These are phyloP conservation scores for Amphiprion ocellaris DNA, from an alignment of 2,113 vertebrate genomes.

Conservation along the genomic window DNA sequence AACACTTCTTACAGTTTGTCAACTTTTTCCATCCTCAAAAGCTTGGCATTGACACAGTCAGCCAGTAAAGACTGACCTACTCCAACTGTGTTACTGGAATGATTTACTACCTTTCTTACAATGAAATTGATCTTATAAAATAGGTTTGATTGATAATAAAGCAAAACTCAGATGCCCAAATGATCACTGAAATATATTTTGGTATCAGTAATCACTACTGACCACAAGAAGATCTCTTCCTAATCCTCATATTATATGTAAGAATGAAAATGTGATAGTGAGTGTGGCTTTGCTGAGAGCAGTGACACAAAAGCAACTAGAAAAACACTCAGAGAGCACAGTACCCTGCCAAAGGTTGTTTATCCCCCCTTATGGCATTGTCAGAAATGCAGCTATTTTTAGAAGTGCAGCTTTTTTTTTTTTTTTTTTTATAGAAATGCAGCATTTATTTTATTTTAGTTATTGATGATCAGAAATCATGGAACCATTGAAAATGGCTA, in stretches of 20 bases:
- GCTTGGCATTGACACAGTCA: neutral
- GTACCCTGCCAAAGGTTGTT: too few relatives aligned
- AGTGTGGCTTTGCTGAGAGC: neutral
- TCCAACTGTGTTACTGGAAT: neutral
- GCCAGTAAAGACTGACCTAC: neutral
- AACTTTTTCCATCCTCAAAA: too few relatives aligned
- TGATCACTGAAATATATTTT: too few relatives aligned
- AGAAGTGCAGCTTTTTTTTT: too few relatives aligned
- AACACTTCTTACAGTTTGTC: too few relatives aligned
- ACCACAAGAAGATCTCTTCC: neutral
- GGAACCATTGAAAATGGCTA: too few relatives aligned
- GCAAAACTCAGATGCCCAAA: neutral
- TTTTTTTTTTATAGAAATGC: too few relatives aligned
- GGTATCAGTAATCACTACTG: neutral
- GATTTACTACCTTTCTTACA: neutral
- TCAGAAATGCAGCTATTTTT: too few relatives aligned
- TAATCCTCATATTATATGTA: neutral
- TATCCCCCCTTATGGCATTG: too few relatives aligned
- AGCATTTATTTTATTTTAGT: too few relatives aligned
- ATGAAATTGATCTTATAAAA: neutral
- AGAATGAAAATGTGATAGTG: neutral
- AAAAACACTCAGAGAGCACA: neutral
- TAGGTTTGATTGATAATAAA: neutral
- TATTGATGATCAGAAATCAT: too few relatives aligned
- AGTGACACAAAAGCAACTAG: neutral